A percentile compares a stretch with the other conserved stretches of the same genome.
Conservation (phyloP, 2,797 vertebrate genomes). For the Masticophis lateralis region DNA sequence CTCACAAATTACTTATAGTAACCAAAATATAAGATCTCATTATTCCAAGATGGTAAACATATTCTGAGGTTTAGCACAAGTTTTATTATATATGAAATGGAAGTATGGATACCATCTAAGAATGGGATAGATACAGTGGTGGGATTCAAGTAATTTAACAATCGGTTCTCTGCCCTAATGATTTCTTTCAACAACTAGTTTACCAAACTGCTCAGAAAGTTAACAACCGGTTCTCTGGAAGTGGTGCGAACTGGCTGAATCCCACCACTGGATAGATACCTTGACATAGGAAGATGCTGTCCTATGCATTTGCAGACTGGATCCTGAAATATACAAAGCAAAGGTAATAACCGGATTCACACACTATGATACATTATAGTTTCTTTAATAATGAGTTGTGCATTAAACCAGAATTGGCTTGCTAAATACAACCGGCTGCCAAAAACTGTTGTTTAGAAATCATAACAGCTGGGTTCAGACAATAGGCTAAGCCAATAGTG, state of each 20-base stretch:
- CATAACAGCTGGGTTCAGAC: background rate
- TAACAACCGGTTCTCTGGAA: no score
- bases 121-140: background rate
- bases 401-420: background rate
- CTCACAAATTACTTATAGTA: background rate
- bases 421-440: background rate
- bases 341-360: background rate
- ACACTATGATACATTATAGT: background rate
- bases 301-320: background rate
- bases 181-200: no score
- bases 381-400: background rate
- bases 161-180: no score
- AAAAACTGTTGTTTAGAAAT: background rate
- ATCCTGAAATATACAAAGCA: background rate
- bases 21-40: background rate
- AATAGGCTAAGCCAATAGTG: background rate
- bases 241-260: no score
- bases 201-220: no score
- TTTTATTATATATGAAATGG: background rate
- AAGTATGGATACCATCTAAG: background rate
- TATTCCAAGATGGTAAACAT: background rate
- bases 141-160: no score
- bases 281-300: background rate
- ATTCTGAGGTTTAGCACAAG: background rate
- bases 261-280: background rate